Percentiles rank a stretch among this genome's conserved stretches.
Conservation (phyloP, 2,113 vertebrate species). For the Salminus brasiliensis region DNA sequence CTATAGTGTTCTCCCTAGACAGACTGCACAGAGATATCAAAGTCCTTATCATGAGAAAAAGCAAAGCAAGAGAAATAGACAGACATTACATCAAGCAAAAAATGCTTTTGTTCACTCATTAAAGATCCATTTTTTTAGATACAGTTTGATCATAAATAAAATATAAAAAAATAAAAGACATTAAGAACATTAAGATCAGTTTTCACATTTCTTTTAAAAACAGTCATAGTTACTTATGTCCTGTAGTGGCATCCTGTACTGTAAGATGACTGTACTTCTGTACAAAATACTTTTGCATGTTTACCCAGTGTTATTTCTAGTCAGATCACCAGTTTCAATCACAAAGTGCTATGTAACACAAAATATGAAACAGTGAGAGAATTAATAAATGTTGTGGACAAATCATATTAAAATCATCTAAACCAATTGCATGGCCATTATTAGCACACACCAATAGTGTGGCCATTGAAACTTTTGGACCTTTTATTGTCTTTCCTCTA, state of each 20-base stretch:
- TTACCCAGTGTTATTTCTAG: not conserved
- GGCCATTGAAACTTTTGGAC: too few species aligned
- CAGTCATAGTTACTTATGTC: not conserved
- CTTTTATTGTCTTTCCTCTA: constrained; percentile 87
- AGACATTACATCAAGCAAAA: too few species aligned
- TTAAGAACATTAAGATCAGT: too few species aligned
- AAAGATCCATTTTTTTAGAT: not conserved
- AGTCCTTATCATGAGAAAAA: constrained; percentile 53
- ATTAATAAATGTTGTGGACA: too few species aligned
- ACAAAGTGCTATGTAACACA: not conserved
- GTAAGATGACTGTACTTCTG: too few species aligned
- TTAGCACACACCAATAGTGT: too few species aligned
- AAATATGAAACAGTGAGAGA: not conserved
- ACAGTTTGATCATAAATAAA: too few species aligned
- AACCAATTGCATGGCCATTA: too few species aligned
- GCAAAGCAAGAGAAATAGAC: not conserved
- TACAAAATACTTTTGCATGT: not conserved
- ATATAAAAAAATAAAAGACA: too few species aligned
- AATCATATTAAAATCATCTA: too few species aligned
- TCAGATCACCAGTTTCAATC: not conserved
- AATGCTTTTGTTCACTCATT: not conserved
- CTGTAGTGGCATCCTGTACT: not conserved
- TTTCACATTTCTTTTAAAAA: not conserved
- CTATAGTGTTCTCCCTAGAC: constrained; percentile 67
- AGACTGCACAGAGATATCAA: constrained; percentile 54